phyloP scores from a whole-genome alignment of 1,140 invertebrate species.

The Lepidotrigona ventralis region DNA sequence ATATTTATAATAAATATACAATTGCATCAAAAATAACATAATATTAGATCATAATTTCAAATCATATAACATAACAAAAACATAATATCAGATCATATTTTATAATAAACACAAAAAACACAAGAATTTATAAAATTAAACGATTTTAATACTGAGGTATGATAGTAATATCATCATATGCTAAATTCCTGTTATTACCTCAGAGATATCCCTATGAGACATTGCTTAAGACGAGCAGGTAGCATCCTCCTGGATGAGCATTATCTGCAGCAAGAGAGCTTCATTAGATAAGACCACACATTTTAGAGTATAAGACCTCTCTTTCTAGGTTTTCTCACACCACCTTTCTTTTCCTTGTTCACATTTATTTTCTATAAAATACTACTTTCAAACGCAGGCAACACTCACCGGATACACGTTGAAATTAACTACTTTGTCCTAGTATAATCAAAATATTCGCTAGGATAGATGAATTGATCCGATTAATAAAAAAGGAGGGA shows the following conservation, averaged over 20 bases:
- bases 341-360: constrained; percentile 29
- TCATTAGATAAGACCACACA: constrained; percentile 64
- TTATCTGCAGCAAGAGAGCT: constrained; percentile 67
- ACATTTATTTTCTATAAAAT: constrained; percentile 34
- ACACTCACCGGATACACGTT: constrained; percentile 36
- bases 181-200: constrained; percentile 71
- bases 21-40: not conserved
- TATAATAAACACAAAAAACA: not conserved
- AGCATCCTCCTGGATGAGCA: constrained; percentile 76
- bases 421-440: constrained; percentile 47
- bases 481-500: constrained; percentile 73
- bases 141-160: not conserved
- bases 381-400: constrained; percentile 42
- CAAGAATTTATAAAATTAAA: not conserved
- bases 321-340: constrained; percentile 45
- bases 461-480: constrained; percentile 71
- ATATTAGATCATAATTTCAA: not conserved
- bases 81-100: not conserved
- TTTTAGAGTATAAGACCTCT: constrained; percentile 60
- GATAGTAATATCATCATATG: constrained; percentile 15
- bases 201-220: constrained; percentile 81
- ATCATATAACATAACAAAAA: not conserved
- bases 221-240: constrained; percentile 76
- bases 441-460: constrained; percentile 62
- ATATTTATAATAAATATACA: constrained; percentile 2